phyloP scores from a whole-genome alignment of 2,888 invertebrate species.

The Ceraclea dissimilis region DNA sequence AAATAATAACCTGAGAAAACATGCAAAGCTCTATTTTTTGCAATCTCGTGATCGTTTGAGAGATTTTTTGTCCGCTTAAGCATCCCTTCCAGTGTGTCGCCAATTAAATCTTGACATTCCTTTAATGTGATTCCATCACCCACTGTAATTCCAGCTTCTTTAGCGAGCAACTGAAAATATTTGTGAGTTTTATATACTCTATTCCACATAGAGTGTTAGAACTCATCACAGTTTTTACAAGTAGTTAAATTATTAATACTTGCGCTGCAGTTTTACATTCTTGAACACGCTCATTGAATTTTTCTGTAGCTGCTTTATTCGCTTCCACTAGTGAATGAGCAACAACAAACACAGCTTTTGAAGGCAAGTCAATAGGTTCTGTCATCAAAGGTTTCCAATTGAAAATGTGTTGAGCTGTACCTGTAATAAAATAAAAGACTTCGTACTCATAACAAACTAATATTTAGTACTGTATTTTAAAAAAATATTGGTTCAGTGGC shows the following conservation, averaged over 20 bases:
- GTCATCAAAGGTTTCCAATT: conserved; percentile 85
- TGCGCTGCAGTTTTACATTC: conserved; percentile 91
- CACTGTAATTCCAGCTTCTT: conserved; percentile 4
- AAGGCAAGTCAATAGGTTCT: conserved; percentile 71
- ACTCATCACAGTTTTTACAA: not conserved
- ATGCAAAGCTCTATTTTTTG: conserved; percentile 81
- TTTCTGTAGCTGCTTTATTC: conserved; percentile 89
- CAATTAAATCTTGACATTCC: conserved; percentile 63
- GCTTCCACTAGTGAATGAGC: conserved; percentile 82
- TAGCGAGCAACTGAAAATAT: conserved; percentile 4
- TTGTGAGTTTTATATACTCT: no score
- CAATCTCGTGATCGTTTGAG: conserved; percentile 63
- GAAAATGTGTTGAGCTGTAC: conserved; percentile 77
- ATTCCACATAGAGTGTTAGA: not conserved
- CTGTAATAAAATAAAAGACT: conserved; percentile 33
- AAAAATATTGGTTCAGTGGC: not conserved
- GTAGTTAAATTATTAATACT: conserved; percentile 38
- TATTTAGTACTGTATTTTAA: conserved; percentile 8
- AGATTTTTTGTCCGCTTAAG: conserved; percentile 54
- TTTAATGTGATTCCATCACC: conserved; percentile 51
- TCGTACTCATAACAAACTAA: no score
- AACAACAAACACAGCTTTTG: conserved; percentile 82
- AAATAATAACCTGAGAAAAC: conserved; percentile 71
- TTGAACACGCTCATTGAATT: conserved; percentile 88
- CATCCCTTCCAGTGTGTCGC: conserved; percentile 60